A percentile compares a stretch with the other conserved stretches of the same genome.
Evolutionary conservation across 2,888 invertebrate genomes (phyloP).

Genomic region (Steinernema hermaphroditum): DNA sequence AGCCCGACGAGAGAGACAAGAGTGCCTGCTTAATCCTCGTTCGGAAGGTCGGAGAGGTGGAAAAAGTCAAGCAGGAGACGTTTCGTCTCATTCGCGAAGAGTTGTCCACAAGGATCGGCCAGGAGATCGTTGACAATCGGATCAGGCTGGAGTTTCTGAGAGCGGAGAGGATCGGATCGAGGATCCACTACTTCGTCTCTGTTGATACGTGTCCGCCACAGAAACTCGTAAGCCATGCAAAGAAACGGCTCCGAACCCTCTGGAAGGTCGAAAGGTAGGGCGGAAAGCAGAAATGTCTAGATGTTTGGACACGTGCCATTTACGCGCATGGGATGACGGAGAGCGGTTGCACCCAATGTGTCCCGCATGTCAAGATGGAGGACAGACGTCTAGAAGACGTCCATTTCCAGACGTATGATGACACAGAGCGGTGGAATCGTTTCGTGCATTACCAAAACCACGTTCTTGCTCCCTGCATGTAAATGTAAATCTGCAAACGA

Average conservation of each 20-base stretch:
- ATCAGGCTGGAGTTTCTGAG: background rate
- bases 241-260: background rate
- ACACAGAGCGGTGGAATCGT: too few relatives aligned
- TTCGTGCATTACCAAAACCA: too few relatives aligned
- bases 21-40: slow-evolving; percentile 7
- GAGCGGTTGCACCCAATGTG: too few relatives aligned
- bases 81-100: slow-evolving; percentile 20
- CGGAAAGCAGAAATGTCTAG: too few relatives aligned
- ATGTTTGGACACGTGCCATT: too few relatives aligned
- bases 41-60: slow-evolving; percentile 12
- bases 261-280: slow-evolving; percentile 14
- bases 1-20: slow-evolving; percentile 13
- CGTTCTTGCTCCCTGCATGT: too few relatives aligned
- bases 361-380: too few relatives aligned
- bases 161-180: background rate
- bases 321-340: too few relatives aligned
- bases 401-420: too few relatives aligned
- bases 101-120: background rate
- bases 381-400: too few relatives aligned
- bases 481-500: too few relatives aligned
- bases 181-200: slow-evolving; percentile 23
- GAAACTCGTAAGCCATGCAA: slow-evolving; percentile 12
- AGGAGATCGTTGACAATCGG: slow-evolving; percentile 18
- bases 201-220: slow-evolving; percentile 6
- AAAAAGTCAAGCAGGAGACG: slow-evolving; percentile 23